These are phyloP conservation scores for Plutomurus gul DNA, from an alignment of 1,140 invertebrate genomes.

Conservation along the genomic window DNA sequence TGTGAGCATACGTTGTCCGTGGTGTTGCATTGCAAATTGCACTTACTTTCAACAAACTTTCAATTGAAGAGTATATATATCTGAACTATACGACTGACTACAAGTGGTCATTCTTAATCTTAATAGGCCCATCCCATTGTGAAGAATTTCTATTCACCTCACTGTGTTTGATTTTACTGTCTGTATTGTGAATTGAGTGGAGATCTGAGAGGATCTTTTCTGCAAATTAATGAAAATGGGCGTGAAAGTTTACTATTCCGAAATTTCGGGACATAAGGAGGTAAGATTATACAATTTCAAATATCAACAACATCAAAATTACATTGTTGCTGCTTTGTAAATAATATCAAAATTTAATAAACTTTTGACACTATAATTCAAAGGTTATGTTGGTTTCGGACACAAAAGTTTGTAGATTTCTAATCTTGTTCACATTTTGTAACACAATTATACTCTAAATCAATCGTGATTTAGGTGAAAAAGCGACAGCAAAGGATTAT, in stretches of 20 bases:
- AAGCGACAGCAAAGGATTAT: conserved; percentile 88
- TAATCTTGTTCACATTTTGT: too few relatives aligned
- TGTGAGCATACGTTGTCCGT: not conserved
- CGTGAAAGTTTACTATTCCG: conserved; percentile 85
- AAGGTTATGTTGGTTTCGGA: too few relatives aligned
- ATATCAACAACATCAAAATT: too few relatives aligned
- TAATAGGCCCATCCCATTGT: conserved; percentile 9
- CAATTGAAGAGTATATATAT: too few relatives aligned
- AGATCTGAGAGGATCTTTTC: not conserved
- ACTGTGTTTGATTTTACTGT: too few relatives aligned
- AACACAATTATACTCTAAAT: too few relatives aligned
- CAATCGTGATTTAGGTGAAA: conserved; percentile 91
- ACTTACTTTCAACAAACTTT: not conserved
- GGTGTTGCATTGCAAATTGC: not conserved
- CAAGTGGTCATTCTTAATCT: conserved; percentile 16
- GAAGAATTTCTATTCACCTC: too few relatives aligned
- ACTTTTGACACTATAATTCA: not conserved
- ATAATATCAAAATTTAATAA: not conserved
- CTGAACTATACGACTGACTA: not conserved
- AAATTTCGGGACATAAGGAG: conserved; percentile 89
- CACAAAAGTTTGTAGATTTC: too few relatives aligned
- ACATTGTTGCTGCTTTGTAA: too few relatives aligned
- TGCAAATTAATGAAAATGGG: conserved; percentile 66
- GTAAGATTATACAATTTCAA: conserved; percentile 62
- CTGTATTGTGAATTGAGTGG: too few relatives aligned